These are phyloP conservation scores for Noctilio leporinus DNA, from an alignment of 2,113 vertebrate genomes.

Conservation along the genomic window DNA sequence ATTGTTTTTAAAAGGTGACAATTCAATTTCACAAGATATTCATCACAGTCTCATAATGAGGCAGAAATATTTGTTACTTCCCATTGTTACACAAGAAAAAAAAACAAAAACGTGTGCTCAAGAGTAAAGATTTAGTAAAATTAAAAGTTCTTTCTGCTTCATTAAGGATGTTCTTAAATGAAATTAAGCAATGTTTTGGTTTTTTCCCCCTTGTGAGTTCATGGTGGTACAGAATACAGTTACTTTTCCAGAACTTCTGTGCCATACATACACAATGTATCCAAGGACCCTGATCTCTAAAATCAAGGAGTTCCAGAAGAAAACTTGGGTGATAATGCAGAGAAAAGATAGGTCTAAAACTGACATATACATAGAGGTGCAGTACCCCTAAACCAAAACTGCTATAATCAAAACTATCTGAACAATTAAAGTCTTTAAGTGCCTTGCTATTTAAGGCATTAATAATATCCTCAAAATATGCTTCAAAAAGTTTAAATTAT, in stretches of 20 bases:
- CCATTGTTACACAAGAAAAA: not conserved
- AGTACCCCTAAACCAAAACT: not conserved
- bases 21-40: not conserved
- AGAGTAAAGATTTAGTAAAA: not conserved
- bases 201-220: not conserved
- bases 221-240: not conserved
- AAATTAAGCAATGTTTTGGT: conserved; percentile 22
- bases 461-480: not conserved
- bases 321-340: not conserved
- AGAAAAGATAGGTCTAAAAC: not conserved
- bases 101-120: not conserved
- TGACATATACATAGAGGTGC: not conserved
- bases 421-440: not conserved
- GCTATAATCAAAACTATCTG: not conserved
- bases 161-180: not conserved
- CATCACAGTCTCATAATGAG: not conserved
- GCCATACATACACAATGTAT: not conserved
- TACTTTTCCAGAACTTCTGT: not conserved
- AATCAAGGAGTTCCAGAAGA: not conserved
- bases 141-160: not conserved
- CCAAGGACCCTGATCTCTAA: not conserved
- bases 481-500: not conserved
- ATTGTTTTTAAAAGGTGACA: not conserved
- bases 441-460: not conserved
- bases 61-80: not conserved